A percentile compares a stretch with the other conserved stretches of the same genome.
These are phyloP conservation scores for Neotragus pygmaeus DNA, from an alignment of 2,113 vertebrate genomes.

Conservation along the genomic window DNA sequence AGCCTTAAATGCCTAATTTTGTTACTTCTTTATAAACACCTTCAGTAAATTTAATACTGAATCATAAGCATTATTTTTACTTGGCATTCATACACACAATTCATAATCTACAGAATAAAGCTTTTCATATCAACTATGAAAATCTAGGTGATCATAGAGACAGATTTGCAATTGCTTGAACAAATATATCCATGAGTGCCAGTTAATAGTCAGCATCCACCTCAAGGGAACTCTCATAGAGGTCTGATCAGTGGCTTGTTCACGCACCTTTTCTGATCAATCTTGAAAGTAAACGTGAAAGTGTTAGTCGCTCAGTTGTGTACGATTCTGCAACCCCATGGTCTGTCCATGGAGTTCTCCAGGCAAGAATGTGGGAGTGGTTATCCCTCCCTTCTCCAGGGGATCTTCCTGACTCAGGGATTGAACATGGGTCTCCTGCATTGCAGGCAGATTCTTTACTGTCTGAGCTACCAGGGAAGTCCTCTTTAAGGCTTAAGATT, in stretches of 20 bases:
- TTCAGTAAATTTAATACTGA: neutral
- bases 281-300: neutral
- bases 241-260: neutral
- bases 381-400: neutral
- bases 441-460: neutral
- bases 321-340: rapidly evolving
- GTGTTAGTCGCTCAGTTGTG: neutral
- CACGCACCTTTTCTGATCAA: neutral
- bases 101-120: neutral
- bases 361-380: neutral
- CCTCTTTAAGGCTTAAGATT: neutral
- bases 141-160: neutral
- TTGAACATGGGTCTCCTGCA: neutral
- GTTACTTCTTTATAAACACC: neutral
- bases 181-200: neutral
- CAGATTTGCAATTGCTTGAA: neutral
- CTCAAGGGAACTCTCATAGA: neutral
- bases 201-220: neutral
- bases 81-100: neutral
- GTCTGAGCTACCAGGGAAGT: neutral
- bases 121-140: neutral
- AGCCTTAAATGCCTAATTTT: neutral
- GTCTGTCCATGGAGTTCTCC: neutral
- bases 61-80: neutral
- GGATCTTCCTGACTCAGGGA: neutral